Conservation (phyloP, 2,797 vertebrate species). For the Neosilurus hyrtlii region DNA sequence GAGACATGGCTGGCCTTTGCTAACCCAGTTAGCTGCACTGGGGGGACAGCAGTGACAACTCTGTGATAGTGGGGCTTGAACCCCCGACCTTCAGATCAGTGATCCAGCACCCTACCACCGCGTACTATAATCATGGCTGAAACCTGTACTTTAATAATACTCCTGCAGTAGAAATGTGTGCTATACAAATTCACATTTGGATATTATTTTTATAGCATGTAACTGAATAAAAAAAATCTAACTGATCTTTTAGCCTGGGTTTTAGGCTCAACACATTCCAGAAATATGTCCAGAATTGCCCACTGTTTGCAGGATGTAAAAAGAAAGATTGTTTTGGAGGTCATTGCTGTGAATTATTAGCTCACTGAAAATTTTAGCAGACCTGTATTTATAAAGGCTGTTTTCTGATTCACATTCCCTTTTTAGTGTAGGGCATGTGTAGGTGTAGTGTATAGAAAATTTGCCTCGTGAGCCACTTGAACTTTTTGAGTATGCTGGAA, state of each 20-base stretch:
- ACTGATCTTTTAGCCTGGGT: neutral
- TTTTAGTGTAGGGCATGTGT: conserved; percentile 10
- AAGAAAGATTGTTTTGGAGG: conserved; percentile 25
- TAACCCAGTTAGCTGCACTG: too few relatives aligned
- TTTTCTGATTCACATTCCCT: conserved; percentile 47
- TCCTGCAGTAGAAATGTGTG: neutral
- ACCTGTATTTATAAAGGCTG: conserved; percentile 40
- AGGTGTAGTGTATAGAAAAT: conserved; percentile 3
- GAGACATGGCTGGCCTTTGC: too few relatives aligned
- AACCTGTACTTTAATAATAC: neutral
- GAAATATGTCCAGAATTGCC: conserved; percentile 1
- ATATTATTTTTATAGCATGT: neutral
- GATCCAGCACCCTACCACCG: too few relatives aligned
- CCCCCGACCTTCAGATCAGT: too few relatives aligned
- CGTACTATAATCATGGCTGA: neutral
- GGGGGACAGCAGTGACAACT: too few relatives aligned
- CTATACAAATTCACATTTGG: neutral
- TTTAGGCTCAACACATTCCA: neutral
- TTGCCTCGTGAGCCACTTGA: neutral
- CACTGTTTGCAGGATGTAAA: conserved; percentile 27
- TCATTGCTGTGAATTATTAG: conserved; percentile 45
- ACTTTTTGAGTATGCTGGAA: neutral
- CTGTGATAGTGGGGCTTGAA: too few relatives aligned
- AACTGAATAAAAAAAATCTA: neutral
- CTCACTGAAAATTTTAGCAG: conserved; percentile 42